phyloP scores from a whole-genome alignment of 2,888 invertebrate genomes.

The Polydrusus pterygomalis region DNA sequence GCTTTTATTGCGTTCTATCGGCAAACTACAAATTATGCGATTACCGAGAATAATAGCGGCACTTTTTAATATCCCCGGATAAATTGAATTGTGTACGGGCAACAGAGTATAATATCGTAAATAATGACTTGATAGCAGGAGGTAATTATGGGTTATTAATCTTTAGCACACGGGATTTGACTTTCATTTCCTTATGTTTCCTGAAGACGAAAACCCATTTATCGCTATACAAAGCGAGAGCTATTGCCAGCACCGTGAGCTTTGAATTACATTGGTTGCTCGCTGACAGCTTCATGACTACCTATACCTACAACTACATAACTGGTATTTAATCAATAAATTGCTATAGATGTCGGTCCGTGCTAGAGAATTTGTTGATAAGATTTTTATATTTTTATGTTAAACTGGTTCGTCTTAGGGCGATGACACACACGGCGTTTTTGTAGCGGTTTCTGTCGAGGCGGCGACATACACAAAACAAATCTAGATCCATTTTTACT shows the following conservation, averaged over 20 bases:
- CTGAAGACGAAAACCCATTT: slow-evolving; percentile 31
- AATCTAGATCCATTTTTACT: too few species aligned
- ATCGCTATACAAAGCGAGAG: background rate
- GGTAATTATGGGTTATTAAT: slow-evolving; percentile 45
- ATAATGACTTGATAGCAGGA: slow-evolving; percentile 24
- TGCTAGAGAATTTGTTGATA: too few species aligned
- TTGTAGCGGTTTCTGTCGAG: too few species aligned
- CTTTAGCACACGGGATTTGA: slow-evolving; percentile 31
- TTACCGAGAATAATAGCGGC: slow-evolving; percentile 36
- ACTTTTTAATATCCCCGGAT: slow-evolving; percentile 27
- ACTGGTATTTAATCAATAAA: too few species aligned
- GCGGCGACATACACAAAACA: too few species aligned
- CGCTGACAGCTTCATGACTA: background rate
- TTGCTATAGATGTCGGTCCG: too few species aligned
- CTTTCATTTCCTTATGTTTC: slow-evolving; percentile 48
- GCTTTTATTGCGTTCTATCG: slow-evolving; percentile 10
- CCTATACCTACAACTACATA: too few species aligned
- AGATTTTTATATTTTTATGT: too few species aligned
- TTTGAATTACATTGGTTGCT: too few species aligned
- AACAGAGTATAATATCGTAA: slow-evolving; percentile 31
- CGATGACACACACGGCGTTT: too few species aligned
- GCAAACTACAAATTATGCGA: slow-evolving; percentile 29
- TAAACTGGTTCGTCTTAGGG: too few species aligned
- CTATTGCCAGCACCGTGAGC: too few species aligned
- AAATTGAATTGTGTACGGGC: slow-evolving; percentile 36